Evolutionary conservation across 2,797 vertebrate species (phyloP).

Genomic region (Danio choprae): DNA sequence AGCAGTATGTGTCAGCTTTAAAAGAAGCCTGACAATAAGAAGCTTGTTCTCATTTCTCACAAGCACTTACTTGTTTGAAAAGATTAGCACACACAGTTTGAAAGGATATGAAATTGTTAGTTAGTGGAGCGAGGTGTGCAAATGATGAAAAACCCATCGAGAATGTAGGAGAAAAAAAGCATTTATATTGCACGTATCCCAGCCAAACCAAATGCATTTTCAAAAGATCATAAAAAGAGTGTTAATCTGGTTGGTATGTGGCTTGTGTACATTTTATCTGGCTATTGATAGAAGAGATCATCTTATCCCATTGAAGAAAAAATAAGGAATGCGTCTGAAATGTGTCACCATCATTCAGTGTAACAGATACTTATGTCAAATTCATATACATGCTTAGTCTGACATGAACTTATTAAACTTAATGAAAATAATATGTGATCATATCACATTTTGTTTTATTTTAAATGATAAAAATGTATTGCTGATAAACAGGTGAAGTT

Average conservation of each 20-base stretch:
- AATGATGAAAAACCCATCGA: conserved; percentile 18
- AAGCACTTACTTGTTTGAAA: conserved; percentile 24
- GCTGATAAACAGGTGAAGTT: no score
- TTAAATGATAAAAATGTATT: no score
- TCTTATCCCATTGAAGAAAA: not conserved
- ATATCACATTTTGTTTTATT: no score
- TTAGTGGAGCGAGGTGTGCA: conserved; percentile 25
- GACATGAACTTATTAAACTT: no score
- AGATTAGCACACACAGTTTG: conserved; percentile 27
- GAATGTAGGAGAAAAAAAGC: not conserved
- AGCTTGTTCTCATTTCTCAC: conserved; percentile 38
- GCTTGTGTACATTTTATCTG: not conserved
- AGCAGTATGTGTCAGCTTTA: conserved; percentile 25
- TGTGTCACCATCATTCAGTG: no score
- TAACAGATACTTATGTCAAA: no score
- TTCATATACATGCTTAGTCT: no score
- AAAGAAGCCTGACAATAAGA: conserved; percentile 32
- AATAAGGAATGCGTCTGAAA: no score
- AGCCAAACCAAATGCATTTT: not conserved
- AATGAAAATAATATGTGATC: no score
- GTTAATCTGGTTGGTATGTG: not conserved
- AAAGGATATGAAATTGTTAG: conserved; percentile 38
- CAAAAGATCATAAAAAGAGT: not conserved
- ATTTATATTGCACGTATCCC: not conserved
- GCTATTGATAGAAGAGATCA: not conserved